Evolutionary conservation across 1,140 invertebrate genomes (phyloP).

Genomic region (Euglossa dilemma): DNA sequence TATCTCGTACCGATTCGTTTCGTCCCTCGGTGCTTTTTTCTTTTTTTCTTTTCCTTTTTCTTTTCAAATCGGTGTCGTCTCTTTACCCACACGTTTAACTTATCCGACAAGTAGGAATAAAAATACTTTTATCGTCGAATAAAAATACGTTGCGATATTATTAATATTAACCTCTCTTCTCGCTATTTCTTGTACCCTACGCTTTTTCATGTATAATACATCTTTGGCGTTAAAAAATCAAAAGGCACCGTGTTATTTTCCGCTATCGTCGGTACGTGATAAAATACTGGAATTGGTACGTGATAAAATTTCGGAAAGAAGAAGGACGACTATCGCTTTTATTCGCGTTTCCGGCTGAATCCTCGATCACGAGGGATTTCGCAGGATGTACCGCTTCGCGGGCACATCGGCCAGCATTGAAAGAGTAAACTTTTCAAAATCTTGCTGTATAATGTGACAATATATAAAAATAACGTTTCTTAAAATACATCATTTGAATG

Average conservation of each 20-base stretch:
- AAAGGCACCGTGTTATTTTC: neutral
- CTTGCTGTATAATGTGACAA: conserved; percentile 52
- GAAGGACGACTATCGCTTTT: neutral
- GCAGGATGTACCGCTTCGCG: conserved; percentile 15
- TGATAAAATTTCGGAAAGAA: conserved; percentile 16
- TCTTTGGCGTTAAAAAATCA: neutral
- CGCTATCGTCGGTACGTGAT: neutral
- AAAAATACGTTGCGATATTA: neutral
- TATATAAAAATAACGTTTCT: conserved; percentile 56
- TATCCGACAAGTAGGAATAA: neutral
- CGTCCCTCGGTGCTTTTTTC: neutral
- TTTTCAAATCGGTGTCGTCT: neutral
- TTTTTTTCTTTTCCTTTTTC: neutral
- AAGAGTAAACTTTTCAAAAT: conserved; percentile 11
- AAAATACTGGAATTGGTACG: conserved; percentile 13
- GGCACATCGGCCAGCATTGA: neutral
- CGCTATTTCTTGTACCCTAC: neutral
- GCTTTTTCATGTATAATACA: neutral
- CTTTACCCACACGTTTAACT: neutral
- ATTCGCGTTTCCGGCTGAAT: neutral
- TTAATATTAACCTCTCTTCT: neutral
- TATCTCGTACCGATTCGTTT: conserved; percentile 30
- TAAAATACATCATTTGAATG: conserved; percentile 53
- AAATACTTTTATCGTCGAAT: neutral
- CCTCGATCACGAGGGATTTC: conserved; percentile 26